Conservation (phyloP, 1,140 invertebrate genomes). For the Gonatopus flavifemur region DNA sequence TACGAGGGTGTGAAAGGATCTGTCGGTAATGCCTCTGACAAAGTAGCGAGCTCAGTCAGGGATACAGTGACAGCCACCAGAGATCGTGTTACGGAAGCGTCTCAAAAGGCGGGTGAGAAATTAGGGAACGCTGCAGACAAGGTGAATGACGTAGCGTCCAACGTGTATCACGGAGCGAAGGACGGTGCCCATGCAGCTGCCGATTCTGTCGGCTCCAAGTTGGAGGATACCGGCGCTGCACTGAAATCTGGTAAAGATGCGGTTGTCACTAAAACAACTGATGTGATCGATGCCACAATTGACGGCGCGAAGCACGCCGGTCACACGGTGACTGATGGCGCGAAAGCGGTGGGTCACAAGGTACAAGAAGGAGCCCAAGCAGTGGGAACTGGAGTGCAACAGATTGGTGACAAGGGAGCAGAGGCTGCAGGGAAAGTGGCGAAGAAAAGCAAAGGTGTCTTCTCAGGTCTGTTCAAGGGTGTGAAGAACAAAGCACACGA, state of each 20-base stretch:
- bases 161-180: too few relatives aligned
- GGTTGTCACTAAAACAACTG: conserved; percentile 10
- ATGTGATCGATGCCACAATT: conserved; percentile 11
- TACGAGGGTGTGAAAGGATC: too few relatives aligned
- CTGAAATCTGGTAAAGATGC: conserved; percentile 9
- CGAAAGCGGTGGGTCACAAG: background rate
- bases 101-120: too few relatives aligned
- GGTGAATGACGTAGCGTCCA: too few relatives aligned
- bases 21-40: too few relatives aligned
- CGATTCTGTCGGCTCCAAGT: too few relatives aligned
- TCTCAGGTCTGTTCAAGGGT: conserved; percentile 37
- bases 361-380: background rate
- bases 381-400: background rate
- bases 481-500: conserved; percentile 43
- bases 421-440: conserved; percentile 2
- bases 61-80: too few relatives aligned
- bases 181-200: too few relatives aligned
- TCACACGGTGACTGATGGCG: background rate
- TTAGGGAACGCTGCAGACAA: too few relatives aligned
- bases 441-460: conserved; percentile 9
- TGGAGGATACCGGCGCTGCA: background rate
- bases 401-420: conserved; percentile 4
- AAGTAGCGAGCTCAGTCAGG: too few relatives aligned
- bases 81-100: too few relatives aligned
- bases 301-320: conserved; percentile 8